Conservation (phyloP, 2,797 vertebrate species). For the Acanthopagrus latus region DNA sequence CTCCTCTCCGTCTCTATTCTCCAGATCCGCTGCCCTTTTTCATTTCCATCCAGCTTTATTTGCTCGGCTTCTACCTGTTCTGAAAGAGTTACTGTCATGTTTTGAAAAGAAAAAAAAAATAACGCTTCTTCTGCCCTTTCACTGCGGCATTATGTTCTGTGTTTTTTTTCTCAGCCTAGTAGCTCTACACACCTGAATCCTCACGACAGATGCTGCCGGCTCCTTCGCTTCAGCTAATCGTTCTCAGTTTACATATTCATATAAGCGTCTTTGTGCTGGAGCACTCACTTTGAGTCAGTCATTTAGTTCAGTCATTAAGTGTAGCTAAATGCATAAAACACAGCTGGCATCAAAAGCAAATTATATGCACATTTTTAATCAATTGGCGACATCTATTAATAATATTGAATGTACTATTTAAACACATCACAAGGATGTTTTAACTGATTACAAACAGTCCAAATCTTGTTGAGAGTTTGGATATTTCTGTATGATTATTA, state of each 20-base stretch:
- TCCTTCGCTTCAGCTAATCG: background rate
- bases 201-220: background rate
- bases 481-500: too few species aligned
- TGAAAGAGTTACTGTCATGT: conserved; percentile 16
- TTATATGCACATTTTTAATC: background rate
- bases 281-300: background rate
- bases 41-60: conserved; percentile 1
- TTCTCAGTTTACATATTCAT: background rate
- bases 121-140: background rate
- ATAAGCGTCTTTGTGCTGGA: background rate
- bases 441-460: too few species aligned
- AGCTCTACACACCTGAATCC: background rate
- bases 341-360: background rate
- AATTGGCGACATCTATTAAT: background rate
- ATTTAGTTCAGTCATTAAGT: too few species aligned
- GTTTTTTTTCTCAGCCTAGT: background rate
- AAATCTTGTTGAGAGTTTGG: too few species aligned
- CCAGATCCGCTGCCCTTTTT: background rate
- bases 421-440: too few species aligned
- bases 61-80: conserved; percentile 2
- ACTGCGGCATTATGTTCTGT: background rate
- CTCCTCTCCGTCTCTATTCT: background rate
- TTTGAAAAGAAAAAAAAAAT: background rate
- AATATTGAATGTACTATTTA: too few species aligned
- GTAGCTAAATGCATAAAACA: background rate